Conservation (phyloP, 2,797 vertebrate species). For the Lepidocolaptes lacrymiger region DNA sequence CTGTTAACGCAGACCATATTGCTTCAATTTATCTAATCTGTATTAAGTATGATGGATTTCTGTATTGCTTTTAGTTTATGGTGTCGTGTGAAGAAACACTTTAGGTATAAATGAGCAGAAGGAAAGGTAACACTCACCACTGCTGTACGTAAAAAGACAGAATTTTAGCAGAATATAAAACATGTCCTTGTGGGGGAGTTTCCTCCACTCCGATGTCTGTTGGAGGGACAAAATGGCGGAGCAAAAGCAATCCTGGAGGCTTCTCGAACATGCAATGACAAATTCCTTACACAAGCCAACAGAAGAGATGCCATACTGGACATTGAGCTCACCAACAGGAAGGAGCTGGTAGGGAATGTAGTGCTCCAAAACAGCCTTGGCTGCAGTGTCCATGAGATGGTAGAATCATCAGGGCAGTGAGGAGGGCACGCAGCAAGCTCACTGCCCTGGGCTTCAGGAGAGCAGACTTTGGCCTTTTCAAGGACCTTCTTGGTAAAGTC, state of each 20-base stretch:
- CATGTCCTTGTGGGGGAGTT: neutral
- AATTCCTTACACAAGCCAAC: neutral
- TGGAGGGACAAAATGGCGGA: neutral
- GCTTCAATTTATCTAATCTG: neutral
- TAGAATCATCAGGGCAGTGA: neutral
- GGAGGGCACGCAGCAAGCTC: neutral
- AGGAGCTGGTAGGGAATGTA: neutral
- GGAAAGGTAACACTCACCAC: neutral
- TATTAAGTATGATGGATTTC: neutral
- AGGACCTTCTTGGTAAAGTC: neutral
- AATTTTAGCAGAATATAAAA: neutral
- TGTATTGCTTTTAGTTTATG: neutral
- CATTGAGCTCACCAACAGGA: neutral
- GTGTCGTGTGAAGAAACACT: neutral
- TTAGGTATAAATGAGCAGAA: neutral
- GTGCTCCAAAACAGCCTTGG: neutral
- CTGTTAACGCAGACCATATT: neutral
- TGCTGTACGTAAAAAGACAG: neutral
- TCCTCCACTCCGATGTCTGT: neutral
- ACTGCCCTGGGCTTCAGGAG: neutral
- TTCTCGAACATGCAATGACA: neutral
- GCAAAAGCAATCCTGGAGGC: neutral
- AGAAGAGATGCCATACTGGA: neutral
- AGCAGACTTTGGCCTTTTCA: neutral
- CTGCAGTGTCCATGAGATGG: fast-evolving